Evolutionary conservation across 2,888 invertebrate genomes (phyloP).

Genomic region (Anarsia innoxiella): DNA sequence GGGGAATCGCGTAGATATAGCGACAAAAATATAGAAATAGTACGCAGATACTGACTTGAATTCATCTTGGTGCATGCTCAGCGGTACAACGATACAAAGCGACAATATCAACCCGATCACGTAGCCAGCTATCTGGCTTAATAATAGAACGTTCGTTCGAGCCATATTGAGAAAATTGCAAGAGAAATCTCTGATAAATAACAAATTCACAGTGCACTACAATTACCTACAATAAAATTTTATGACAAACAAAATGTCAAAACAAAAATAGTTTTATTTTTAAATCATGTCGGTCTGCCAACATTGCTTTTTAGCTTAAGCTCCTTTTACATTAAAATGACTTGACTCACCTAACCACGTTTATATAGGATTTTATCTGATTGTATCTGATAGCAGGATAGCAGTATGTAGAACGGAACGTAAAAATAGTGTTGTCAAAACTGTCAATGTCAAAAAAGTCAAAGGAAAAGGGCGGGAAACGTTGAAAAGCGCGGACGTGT

Average conservation of each 20-base stretch:
- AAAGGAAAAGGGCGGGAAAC: slow-evolving; percentile 36
- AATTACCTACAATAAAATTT: no score
- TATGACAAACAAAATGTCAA: no score
- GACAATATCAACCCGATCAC: slow-evolving; percentile 89
- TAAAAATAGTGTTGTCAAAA: neutral
- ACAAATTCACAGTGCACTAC: no score
- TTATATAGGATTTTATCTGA: no score
- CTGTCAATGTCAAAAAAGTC: slow-evolving; percentile 10
- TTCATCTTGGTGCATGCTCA: slow-evolving; percentile 89
- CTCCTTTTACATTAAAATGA: neutral
- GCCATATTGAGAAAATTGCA: slow-evolving; percentile 82
- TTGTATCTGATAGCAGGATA: no score
- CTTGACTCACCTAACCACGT: no score
- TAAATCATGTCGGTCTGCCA: neutral
- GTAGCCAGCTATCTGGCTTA: slow-evolving; percentile 93
- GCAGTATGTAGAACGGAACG: no score
- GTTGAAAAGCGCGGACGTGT: no score
- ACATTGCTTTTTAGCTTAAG: neutral
- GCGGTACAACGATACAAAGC: slow-evolving; percentile 89
- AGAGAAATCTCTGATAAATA: no score
- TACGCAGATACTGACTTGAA: slow-evolving; percentile 87
- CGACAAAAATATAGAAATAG: no score
- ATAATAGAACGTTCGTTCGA: slow-evolving; percentile 84
- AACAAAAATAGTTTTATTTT: neutral
- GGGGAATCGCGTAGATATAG: no score